A percentile compares a stretch with the other conserved stretches of the same genome.
Evolutionary conservation across 2,888 invertebrate species (phyloP).

Genomic region (Sphaerophoria taeniata): DNA sequence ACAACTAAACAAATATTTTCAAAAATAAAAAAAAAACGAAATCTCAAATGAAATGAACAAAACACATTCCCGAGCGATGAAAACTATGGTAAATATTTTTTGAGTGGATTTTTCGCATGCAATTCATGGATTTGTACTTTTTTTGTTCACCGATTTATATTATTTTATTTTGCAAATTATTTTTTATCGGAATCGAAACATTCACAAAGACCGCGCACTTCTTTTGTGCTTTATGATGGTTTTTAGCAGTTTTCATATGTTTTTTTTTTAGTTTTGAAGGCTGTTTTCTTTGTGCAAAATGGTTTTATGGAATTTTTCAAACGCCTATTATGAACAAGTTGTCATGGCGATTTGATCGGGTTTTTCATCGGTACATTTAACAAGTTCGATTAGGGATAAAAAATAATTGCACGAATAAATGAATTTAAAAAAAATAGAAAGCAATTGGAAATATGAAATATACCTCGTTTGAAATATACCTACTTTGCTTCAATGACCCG

Average conservation of each 20-base stretch:
- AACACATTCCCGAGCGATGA: constrained; percentile 32
- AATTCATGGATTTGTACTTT: background rate
- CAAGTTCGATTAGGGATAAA: constrained; percentile 52
- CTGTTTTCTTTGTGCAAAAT: background rate
- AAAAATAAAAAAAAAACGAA: constrained; percentile 7
- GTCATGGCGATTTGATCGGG: constrained; percentile 58
- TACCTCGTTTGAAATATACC: too few relatives aligned
- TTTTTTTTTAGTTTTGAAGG: constrained; percentile 2
- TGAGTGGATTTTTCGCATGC: constrained; percentile 57
- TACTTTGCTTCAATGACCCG: constrained; percentile 33
- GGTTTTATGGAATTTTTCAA: constrained; percentile 39
- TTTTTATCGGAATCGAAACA: constrained; percentile 47
- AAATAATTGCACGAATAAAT: constrained; percentile 5
- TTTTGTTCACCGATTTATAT: constrained; percentile 4
- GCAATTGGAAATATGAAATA: background rate
- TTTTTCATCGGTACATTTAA: constrained; percentile 19
- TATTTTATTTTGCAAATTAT: constrained; percentile 29
- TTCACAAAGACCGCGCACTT: constrained; percentile 40
- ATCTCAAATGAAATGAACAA: constrained; percentile 9
- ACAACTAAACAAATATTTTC: constrained; percentile 14
- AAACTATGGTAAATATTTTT: constrained; percentile 58
- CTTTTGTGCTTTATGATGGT: constrained; percentile 57
- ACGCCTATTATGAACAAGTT: constrained; percentile 53
- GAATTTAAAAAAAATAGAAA: background rate
- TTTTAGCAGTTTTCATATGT: constrained; percentile 48